Evolutionary conservation across 2,888 invertebrate genomes (phyloP).

Genomic region (Drosophila algonquin): DNA sequence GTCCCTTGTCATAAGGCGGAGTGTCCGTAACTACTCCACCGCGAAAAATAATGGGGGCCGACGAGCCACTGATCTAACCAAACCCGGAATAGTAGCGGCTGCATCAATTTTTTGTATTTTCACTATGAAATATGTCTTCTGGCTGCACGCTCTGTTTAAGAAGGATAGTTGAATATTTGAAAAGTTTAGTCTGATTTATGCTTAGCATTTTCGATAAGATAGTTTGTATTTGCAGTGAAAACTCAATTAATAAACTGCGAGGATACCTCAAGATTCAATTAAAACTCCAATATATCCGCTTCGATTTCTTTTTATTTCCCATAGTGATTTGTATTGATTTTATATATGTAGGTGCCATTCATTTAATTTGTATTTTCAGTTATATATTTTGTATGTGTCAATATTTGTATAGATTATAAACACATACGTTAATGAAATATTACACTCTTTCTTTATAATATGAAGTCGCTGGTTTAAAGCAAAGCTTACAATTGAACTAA

Average conservation of each 20-base stretch:
- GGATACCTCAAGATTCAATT: background rate
- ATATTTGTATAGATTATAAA: constrained; percentile 22
- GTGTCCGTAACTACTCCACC: constrained; percentile 34
- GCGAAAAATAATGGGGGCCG: background rate
- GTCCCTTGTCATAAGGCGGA: background rate
- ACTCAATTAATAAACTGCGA: background rate
- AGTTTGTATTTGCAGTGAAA: background rate
- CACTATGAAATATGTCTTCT: constrained; percentile 51
- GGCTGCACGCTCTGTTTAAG: constrained; percentile 28
- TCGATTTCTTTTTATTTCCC: constrained; percentile 24
- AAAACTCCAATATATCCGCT: background rate
- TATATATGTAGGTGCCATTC: constrained; percentile 38
- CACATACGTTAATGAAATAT: constrained; percentile 25
- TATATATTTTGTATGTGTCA: constrained; percentile 14
- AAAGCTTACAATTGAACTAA: constrained; percentile 26
- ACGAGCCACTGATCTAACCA: background rate
- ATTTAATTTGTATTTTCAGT: constrained; percentile 29
- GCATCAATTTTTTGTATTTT: constrained; percentile 48
- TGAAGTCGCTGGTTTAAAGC: constrained; percentile 11
- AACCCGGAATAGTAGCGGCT: constrained; percentile 11
- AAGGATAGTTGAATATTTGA: background rate
- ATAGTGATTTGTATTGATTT: constrained; percentile 15
- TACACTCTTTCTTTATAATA: constrained; percentile 20
- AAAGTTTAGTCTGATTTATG: background rate
- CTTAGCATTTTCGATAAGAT: background rate